A percentile compares a stretch with the other conserved stretches of the same genome.
phyloP scores from a whole-genome alignment of 2,113 vertebrate genomes.

The Numida meleagris region DNA sequence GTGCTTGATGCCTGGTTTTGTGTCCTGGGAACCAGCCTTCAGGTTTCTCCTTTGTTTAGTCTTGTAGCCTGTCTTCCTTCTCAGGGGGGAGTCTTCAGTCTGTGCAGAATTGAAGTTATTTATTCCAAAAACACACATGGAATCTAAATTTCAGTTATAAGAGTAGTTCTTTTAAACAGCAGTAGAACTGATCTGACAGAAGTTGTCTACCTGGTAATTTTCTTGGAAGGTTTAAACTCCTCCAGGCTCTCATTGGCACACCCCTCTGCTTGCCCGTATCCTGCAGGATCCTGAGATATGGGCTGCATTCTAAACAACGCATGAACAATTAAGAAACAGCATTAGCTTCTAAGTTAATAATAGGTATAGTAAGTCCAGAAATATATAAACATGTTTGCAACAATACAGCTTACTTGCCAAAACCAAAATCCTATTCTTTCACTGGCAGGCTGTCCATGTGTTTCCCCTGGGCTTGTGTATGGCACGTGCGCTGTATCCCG shows the following conservation, averaged over 20 bases:
- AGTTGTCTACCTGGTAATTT: background rate
- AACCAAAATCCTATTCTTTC: background rate
- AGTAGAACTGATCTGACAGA: background rate
- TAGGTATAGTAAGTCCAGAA: background rate
- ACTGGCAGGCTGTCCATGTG: background rate
- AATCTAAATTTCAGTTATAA: background rate
- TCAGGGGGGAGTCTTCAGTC: background rate
- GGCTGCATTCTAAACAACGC: background rate
- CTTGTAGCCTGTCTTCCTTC: background rate
- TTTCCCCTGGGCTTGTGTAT: background rate
- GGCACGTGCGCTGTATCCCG: fast-evolving
- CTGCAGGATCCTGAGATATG: background rate
- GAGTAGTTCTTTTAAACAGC: background rate
- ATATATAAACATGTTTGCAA: background rate
- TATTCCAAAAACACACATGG: conserved; percentile 9
- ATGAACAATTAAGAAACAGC: background rate
- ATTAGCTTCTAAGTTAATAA: background rate
- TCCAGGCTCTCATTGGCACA: background rate
- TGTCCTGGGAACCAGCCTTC: background rate
- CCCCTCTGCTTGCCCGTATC: background rate
- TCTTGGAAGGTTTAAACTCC: background rate
- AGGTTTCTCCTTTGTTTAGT: background rate
- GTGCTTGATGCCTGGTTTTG: background rate
- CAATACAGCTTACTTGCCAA: background rate
- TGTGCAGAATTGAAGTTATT: background rate